Evolutionary conservation across 2,888 invertebrate genomes (phyloP), one percentile per base, ranked within the genome.

Genomic region (Azorinus chamasolen): DNA sequence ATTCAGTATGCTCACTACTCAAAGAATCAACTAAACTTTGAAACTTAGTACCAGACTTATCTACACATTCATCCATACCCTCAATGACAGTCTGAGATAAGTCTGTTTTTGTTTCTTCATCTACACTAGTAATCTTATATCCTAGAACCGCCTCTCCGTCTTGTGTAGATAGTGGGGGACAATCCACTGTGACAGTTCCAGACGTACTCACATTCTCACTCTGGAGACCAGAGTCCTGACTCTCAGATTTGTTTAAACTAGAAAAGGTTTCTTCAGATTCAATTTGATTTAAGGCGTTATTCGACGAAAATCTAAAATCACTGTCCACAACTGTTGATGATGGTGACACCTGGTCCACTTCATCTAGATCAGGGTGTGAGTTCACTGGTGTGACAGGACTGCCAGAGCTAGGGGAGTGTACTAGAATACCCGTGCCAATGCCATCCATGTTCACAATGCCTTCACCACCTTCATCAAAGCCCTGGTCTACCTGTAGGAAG

Each of bases 141-240:
- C 5, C 5, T 32, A 10, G 32, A 10, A 61, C 64, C 18, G 32
- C 54, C 12, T 58, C 65, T 20, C 8, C n/a, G 22, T 65, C 75
- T 50, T 68, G 75, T 61, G 76, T 50, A 32, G 37, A 45, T 2
- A 68, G 27, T 12, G 70, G 71, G 2, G 50, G 54, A 48, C 71
- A 46, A 51, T 76, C 83, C n/a, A 69, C 61, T 10, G 84, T 81
- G 20, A 89, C 83, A n/a, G 87, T 87, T 39, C 85, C 89, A 6
- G 88, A 87, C 24, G 86, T 87, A 68, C 89, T 90, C 6, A 87
- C 83, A 59, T 87, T 87, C 63, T 90, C 90, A 83, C 91, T 91
- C 22, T 89, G 88, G 48, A 91, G 82, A 2, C 92, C 91, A 0
- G 90, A 90, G 72, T 91, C 91, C 50, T 83, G 87, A 66, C 91